Evolutionary conservation across 2,113 vertebrate genomes (phyloP).

Genomic region (Gadus macrocephalus): DNA sequence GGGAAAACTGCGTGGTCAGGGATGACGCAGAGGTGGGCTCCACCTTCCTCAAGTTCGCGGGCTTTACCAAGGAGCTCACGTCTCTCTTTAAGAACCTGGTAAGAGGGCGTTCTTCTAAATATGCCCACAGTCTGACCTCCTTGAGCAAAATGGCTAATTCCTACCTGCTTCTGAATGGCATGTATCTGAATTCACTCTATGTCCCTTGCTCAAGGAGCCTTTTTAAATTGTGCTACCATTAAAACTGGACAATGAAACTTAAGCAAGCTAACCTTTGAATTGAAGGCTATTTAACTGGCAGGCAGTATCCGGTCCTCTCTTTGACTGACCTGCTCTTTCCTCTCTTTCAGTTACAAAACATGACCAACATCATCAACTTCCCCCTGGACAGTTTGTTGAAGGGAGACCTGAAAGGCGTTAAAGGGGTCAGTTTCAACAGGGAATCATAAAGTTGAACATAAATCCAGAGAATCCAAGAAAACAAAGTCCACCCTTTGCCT

Average conservation of each 20-base stretch:
- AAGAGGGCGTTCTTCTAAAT: constrained; percentile 43
- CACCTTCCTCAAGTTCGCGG: constrained; percentile 87
- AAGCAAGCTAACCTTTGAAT: too few species aligned
- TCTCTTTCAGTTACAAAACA: constrained; percentile 88
- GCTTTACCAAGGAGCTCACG: constrained; percentile 91
- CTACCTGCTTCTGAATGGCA: background rate
- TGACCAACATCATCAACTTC: constrained; percentile 98
- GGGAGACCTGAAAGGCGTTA: constrained; percentile 93
- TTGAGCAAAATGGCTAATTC: background rate
- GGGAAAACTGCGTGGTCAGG: constrained; percentile 79
- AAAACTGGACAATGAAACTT: too few species aligned
- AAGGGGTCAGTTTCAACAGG: constrained; percentile 79
- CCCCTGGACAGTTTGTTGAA: constrained; percentile 96
- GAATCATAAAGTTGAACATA: too few species aligned
- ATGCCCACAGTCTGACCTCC: background rate
- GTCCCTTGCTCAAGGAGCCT: too few species aligned
- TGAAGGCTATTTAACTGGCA: too few species aligned
- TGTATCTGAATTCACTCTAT: too few species aligned
- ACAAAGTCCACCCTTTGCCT: background rate
- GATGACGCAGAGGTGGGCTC: constrained; percentile 83
- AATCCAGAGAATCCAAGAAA: too few species aligned
- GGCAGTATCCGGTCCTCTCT: background rate
- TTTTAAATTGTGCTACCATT: too few species aligned
- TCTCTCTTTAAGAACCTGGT: constrained; percentile 98
- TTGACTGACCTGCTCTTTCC: background rate